Percentiles rank a stretch among this genome's conserved stretches.
phyloP scores from a whole-genome alignment of 53 echinoderm and acorn worm genomes.

The Stichopus horrens region DNA sequence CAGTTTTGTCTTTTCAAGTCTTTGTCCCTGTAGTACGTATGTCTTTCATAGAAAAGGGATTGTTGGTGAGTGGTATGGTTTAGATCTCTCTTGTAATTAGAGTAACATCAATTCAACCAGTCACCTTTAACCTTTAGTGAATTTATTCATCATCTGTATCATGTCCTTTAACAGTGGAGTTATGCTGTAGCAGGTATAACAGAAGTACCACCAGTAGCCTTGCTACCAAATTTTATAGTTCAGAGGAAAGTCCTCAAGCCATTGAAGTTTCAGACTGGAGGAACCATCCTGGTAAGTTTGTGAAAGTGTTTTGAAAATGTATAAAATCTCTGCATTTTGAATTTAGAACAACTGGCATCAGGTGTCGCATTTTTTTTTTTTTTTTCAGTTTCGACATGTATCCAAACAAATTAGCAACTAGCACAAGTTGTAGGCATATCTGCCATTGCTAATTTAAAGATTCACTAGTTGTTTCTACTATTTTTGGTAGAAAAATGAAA shows the following conservation, averaged over 20 bases:
- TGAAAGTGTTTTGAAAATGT: background rate
- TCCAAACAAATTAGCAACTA: background rate
- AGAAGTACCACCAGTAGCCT: constrained; percentile 89
- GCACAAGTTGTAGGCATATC: background rate
- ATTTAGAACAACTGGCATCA: background rate
- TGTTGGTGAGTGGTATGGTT: no score
- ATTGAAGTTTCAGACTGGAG: constrained; percentile 86
- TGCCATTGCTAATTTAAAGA: background rate
- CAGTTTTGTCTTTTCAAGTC: no score
- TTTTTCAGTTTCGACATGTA: background rate
- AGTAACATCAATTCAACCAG: no score
- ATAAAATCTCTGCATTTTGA: background rate
- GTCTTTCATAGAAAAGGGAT: no score
- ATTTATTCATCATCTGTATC: constrained; percentile 39
- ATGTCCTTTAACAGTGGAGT: constrained; percentile 75
- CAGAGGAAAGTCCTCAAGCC: constrained; percentile 87
- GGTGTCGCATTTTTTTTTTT: background rate
- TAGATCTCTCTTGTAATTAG: no score
- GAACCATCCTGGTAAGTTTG: constrained; percentile 86
- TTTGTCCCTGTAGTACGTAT: no score
- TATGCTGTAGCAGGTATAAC: constrained; percentile 89
- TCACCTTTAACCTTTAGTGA: no score
- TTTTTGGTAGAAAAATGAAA: no score
- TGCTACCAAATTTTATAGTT: constrained; percentile 87
- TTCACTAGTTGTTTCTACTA: no score